Conservation (phyloP, 2,113 vertebrate genomes). For the Semicossyphus pulcher region DNA sequence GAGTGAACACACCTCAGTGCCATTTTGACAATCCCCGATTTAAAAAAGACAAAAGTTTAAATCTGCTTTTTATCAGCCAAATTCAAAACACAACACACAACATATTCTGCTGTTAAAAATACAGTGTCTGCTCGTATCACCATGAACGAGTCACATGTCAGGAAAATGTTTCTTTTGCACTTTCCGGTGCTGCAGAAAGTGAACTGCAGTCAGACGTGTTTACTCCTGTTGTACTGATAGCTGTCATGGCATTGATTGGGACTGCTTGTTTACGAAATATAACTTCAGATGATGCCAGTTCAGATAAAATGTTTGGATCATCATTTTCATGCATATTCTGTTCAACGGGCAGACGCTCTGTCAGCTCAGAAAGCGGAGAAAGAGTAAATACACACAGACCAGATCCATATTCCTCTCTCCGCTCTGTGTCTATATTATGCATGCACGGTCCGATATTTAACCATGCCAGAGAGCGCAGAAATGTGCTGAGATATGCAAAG, state of each 20-base stretch:
- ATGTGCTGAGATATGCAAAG: constrained; percentile 53
- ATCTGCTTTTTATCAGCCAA: too few species aligned
- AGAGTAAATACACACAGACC: constrained; percentile 25
- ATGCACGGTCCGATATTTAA: constrained; percentile 55
- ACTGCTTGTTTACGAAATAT: constrained; percentile 17
- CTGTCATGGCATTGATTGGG: constrained; percentile 5
- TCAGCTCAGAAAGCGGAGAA: constrained; percentile 20
- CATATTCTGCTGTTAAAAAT: not conserved
- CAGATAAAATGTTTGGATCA: constrained; percentile 12
- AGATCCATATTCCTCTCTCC: constrained; percentile 42
- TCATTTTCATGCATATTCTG: constrained; percentile 8
- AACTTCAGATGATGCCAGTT: constrained; percentile 1
- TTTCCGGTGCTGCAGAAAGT: not conserved
- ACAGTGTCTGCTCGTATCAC: not conserved
- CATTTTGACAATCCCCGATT: not conserved
- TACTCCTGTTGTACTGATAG: not conserved
- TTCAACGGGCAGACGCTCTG: constrained; percentile 17
- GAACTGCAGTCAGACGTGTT: not conserved
- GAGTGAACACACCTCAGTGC: not conserved
- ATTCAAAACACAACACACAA: not conserved
- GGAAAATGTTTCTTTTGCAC: not conserved
- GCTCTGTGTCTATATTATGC: constrained; percentile 32
- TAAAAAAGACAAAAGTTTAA: too few species aligned
- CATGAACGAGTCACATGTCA: not conserved
- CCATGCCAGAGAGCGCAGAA: constrained; percentile 23